These are phyloP conservation scores for Diachasma alloeum DNA, from an alignment of 1,140 invertebrate genomes.

Conservation along the genomic window DNA sequence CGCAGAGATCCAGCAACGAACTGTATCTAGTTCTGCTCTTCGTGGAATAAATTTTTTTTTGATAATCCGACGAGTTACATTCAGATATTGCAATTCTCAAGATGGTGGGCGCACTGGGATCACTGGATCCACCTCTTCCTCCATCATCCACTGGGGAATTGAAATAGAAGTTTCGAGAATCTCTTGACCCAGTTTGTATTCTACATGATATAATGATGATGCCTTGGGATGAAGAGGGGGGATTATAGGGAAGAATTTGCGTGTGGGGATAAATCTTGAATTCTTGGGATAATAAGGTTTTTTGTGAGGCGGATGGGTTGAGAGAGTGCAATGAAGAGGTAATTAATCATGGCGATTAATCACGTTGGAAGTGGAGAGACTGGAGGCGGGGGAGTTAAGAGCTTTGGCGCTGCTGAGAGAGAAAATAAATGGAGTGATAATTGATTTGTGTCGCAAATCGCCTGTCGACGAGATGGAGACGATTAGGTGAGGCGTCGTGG, in stretches of 20 bases:
- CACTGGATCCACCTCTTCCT: not conserved
- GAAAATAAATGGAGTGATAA: conserved; percentile 30
- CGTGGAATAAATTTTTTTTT: not conserved
- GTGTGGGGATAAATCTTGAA: not conserved
- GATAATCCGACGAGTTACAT: not conserved
- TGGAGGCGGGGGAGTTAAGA: not conserved
- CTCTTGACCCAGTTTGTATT: not conserved
- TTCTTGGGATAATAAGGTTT: conserved; percentile 19
- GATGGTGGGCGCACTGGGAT: not conserved
- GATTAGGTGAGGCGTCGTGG: not conserved
- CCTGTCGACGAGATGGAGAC: not conserved
- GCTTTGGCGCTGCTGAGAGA: not conserved
- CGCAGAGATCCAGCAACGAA: too few relatives aligned
- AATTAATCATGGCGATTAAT: conserved; percentile 35
- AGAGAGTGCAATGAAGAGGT: conserved; percentile 1
- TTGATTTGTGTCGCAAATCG: conserved; percentile 27
- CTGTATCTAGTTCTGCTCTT: too few relatives aligned
- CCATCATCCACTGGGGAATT: not conserved
- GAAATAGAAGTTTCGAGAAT: not conserved
- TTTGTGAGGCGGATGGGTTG: not conserved
- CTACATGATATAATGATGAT: not conserved
- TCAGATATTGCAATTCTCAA: not conserved
- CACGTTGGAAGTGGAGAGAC: conserved; percentile 19
- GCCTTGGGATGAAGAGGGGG: not conserved
- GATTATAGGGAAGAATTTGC: not conserved